These are phyloP conservation scores for Drosophila kurseongensis DNA, from an alignment of 1,140 invertebrate genomes.

Conservation along the genomic window DNA sequence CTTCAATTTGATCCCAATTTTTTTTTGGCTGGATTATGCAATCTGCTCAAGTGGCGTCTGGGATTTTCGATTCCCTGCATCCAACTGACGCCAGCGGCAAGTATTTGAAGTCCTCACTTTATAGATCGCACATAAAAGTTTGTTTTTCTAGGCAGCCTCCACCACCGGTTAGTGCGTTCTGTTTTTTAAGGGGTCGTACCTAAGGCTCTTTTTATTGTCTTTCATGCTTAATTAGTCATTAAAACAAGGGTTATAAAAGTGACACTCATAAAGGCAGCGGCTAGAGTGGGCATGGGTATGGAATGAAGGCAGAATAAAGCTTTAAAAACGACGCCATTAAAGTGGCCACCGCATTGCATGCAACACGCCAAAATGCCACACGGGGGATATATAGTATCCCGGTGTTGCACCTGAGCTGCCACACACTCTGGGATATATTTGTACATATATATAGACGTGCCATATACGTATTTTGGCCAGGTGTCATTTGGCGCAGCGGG, in stretches of 20 bases:
- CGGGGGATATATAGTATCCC: constrained; percentile 18
- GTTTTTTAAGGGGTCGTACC: constrained; percentile 15
- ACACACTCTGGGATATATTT: constrained; percentile 22
- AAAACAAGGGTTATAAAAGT: constrained; percentile 75
- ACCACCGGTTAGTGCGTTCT: constrained; percentile 2
- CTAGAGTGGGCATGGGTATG: constrained; percentile 5
- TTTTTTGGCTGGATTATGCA: constrained; percentile 24
- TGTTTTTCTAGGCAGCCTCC: constrained; percentile 33
- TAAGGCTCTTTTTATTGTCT: constrained; percentile 58
- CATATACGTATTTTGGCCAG: constrained; percentile 29
- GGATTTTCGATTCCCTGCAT: neutral
- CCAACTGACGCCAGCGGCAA: constrained; percentile 37
- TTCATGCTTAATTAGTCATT: constrained; percentile 77
- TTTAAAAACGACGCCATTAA: constrained; percentile 81
- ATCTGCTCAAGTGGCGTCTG: constrained; percentile 45
- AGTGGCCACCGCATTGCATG: constrained; percentile 66
- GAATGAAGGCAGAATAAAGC: constrained; percentile 40
- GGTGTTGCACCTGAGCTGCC: constrained; percentile 66
- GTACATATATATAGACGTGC: neutral
- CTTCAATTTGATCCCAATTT: constrained; percentile 24
- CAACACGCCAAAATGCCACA: constrained; percentile 62
- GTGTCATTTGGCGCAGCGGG: constrained; percentile 78
- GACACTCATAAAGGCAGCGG: constrained; percentile 68
- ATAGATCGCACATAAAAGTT: constrained; percentile 40
- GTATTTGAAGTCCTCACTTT: constrained; percentile 40